Percentiles rank a stretch among this genome's conserved stretches.
These are phyloP conservation scores for Lymantria monacha DNA, from an alignment of 2,888 invertebrate species.

Conservation along the genomic window DNA sequence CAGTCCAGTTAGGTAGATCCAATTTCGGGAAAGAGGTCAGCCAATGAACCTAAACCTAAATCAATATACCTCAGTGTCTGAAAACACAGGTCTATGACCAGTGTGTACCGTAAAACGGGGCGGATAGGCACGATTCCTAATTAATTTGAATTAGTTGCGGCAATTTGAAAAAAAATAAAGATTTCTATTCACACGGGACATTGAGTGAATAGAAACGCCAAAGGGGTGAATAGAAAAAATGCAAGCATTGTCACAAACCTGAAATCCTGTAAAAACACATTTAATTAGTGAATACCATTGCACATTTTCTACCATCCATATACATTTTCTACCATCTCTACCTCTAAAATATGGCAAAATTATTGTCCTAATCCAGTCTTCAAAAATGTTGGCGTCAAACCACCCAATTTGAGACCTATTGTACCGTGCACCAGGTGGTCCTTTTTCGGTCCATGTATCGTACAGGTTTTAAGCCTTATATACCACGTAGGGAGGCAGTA, in stretches of 20 bases:
- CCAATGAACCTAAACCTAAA: too few relatives aligned
- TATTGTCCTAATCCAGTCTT: slow-evolving; percentile 41
- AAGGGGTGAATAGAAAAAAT: slow-evolving; percentile 5
- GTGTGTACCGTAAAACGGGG: not conserved
- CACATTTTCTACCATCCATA: slow-evolving; percentile 56
- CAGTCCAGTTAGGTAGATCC: too few relatives aligned
- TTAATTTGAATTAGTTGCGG: slow-evolving; percentile 1
- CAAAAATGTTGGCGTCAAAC: slow-evolving; percentile 43
- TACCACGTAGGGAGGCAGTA: slow-evolving; percentile 50
- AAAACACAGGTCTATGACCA: too few relatives aligned
- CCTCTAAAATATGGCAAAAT: slow-evolving; percentile 29
- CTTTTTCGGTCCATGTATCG: slow-evolving; percentile 40
- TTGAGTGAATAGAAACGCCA: slow-evolving; percentile 2
- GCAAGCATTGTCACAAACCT: slow-evolving; percentile 4
- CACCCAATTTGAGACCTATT: slow-evolving; percentile 48
- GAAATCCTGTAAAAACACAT: not conserved
- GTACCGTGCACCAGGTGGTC: slow-evolving; percentile 43
- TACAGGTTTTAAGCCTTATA: slow-evolving; percentile 52
- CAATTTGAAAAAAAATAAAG: slow-evolving; percentile 2
- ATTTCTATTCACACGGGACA: slow-evolving; percentile 4
- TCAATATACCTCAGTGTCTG: too few relatives aligned
- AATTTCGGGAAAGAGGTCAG: too few relatives aligned
- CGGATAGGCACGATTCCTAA: slow-evolving; percentile 1
- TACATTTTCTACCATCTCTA: slow-evolving; percentile 34
- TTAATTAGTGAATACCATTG: slow-evolving; percentile 21